Percentiles rank a stretch among this genome's conserved stretches.
Conservation (phyloP, 2,797 vertebrate genomes). For the Cephalopachus bancanus region DNA sequence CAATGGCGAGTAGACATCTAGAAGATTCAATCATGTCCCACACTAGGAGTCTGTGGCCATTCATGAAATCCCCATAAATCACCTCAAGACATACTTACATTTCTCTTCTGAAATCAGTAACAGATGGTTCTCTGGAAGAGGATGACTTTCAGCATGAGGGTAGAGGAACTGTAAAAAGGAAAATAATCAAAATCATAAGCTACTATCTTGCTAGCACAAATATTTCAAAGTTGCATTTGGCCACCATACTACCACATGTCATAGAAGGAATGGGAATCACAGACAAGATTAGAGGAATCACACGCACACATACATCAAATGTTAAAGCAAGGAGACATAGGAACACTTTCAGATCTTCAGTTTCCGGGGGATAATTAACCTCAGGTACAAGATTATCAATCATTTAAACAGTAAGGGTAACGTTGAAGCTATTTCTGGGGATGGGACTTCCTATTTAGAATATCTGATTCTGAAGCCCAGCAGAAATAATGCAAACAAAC, state of each 20-base stretch:
- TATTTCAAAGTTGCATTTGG: slow-evolving; percentile 10
- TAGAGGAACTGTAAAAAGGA: slow-evolving; percentile 93
- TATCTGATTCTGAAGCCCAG: neutral
- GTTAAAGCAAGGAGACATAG: neutral
- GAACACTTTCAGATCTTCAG: neutral
- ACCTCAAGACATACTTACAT: slow-evolving; percentile 91
- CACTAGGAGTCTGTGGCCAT: neutral
- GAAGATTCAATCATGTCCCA: neutral
- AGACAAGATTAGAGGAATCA: neutral
- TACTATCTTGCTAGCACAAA: slow-evolving; percentile 13
- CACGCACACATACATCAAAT: neutral
- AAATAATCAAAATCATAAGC: slow-evolving; percentile 72
- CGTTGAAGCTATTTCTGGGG: neutral
- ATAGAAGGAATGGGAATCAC: neutral
- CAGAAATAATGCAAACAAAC: neutral
- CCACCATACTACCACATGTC: neutral
- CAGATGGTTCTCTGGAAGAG: slow-evolving; percentile 92
- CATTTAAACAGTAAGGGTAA: neutral
- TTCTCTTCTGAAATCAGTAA: slow-evolving; percentile 96
- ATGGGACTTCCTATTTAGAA: neutral
- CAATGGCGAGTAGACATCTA: neutral
- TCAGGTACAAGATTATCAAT: neutral
- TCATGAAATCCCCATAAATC: neutral
- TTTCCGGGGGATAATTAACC: neutral
- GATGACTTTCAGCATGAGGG: slow-evolving; percentile 87